Conservation (phyloP, 2,797 vertebrate species). For the Epinephelus coioides region DNA sequence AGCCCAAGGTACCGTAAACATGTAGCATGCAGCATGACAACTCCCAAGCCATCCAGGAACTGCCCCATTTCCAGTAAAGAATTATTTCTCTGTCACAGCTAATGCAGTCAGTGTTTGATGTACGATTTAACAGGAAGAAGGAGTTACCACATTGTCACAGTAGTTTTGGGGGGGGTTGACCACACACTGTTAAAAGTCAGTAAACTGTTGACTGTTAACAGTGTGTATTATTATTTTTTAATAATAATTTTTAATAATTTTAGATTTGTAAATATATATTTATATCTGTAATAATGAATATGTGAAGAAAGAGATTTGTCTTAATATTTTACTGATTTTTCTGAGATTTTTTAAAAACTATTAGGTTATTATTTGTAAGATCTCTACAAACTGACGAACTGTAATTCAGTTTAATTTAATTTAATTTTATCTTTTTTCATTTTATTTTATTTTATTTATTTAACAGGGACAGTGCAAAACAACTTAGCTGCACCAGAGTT, state of each 20-base stretch:
- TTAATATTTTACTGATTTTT: too few relatives aligned
- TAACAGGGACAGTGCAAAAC: too few relatives aligned
- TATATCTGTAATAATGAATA: neutral
- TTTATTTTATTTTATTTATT: too few relatives aligned
- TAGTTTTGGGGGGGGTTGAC: neutral
- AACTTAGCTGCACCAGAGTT: too few relatives aligned
- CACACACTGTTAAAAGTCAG: slow-evolving; percentile 7
- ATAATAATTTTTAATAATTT: neutral
- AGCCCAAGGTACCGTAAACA: slow-evolving; percentile 55
- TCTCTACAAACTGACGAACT: neutral
- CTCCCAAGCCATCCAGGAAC: slow-evolving; percentile 54
- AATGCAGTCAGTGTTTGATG: slow-evolving; percentile 41
- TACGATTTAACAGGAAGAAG: slow-evolving; percentile 27
- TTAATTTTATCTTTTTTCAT: too few relatives aligned
- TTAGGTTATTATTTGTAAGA: neutral
- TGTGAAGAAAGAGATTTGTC: neutral
- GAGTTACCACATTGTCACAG: neutral
- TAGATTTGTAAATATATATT: neutral
- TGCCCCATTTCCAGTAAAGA: slow-evolving; percentile 62
- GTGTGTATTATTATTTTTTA: neutral
- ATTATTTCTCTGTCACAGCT: slow-evolving; percentile 35
- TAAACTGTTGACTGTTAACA: neutral
- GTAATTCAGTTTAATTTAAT: too few relatives aligned
- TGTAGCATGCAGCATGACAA: slow-evolving; percentile 41
- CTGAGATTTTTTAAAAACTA: too few relatives aligned